Evolutionary conservation across 2,888 invertebrate species (phyloP).

Genomic region (Microchrysa polita): DNA sequence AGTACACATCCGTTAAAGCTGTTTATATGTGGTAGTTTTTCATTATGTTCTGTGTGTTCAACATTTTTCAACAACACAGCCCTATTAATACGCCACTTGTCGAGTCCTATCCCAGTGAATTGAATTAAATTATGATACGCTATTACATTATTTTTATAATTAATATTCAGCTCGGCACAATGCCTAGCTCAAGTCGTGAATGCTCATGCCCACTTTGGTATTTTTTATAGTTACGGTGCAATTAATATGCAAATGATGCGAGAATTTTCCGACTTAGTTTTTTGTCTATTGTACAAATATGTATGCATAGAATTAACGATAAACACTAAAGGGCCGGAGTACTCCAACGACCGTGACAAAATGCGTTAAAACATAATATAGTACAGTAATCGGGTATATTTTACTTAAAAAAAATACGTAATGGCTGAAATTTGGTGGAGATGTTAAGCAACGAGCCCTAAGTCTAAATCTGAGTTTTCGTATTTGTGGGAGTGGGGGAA

Average conservation of each 20-base stretch:
- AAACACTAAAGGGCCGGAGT: background rate
- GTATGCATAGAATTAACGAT: background rate
- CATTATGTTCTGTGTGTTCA: background rate
- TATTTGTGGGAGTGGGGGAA: too few relatives aligned
- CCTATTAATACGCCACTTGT: too few relatives aligned
- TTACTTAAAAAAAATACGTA: too few relatives aligned
- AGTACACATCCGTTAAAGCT: too few relatives aligned
- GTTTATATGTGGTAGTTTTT: too few relatives aligned
- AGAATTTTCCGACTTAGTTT: background rate
- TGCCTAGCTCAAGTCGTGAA: background rate
- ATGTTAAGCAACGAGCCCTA: too few relatives aligned
- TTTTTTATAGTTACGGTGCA: background rate
- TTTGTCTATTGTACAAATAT: background rate
- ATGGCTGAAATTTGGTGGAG: too few relatives aligned
- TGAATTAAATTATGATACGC: background rate
- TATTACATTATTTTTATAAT: background rate
- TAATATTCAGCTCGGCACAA: background rate
- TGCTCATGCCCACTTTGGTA: background rate
- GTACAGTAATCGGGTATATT: too few relatives aligned
- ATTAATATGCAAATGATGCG: conserved; percentile 33
- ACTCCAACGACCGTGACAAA: conserved; percentile 16
- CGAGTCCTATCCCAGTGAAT: too few relatives aligned
- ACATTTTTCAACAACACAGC: background rate
- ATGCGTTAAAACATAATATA: background rate
- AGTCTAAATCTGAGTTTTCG: too few relatives aligned